Conservation (phyloP, 2,113 vertebrate genomes). For the Stictonetta naevosa region DNA sequence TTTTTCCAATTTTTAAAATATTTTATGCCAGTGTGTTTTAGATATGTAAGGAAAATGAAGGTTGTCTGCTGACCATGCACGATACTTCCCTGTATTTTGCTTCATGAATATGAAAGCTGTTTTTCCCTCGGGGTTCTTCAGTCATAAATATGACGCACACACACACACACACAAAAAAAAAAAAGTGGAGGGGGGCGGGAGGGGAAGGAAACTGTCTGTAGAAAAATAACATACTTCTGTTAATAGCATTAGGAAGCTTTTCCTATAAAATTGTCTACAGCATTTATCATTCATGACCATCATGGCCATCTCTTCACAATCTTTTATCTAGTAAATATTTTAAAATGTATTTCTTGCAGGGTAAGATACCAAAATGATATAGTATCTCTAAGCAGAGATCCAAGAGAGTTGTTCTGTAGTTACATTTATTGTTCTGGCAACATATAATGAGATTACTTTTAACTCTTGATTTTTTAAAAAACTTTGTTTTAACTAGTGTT, state of each 20-base stretch:
- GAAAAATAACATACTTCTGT: too few relatives aligned
- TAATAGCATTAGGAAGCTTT: background rate
- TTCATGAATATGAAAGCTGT: background rate
- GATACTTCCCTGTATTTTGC: background rate
- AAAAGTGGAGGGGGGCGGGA: too few relatives aligned
- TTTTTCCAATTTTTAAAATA: background rate
- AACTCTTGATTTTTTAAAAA: background rate
- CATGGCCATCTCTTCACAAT: background rate
- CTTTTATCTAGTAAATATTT: background rate
- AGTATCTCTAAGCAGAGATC: background rate
- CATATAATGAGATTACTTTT: background rate
- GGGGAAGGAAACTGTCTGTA: too few relatives aligned
- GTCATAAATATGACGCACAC: background rate
- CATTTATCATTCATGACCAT: background rate
- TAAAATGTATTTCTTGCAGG: background rate
- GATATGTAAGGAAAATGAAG: background rate
- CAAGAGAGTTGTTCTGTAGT: background rate
- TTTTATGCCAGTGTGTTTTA: background rate
- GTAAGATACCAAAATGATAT: background rate
- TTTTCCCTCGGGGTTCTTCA: background rate
- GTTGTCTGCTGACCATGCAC: background rate
- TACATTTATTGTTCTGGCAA: background rate
- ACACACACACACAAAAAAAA: too few relatives aligned
- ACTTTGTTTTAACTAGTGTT: background rate
- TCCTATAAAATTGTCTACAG: background rate